These are phyloP conservation scores for Rhopalosiphum maidis DNA, from an alignment of 1,140 invertebrate genomes.

Conservation along the genomic window DNA sequence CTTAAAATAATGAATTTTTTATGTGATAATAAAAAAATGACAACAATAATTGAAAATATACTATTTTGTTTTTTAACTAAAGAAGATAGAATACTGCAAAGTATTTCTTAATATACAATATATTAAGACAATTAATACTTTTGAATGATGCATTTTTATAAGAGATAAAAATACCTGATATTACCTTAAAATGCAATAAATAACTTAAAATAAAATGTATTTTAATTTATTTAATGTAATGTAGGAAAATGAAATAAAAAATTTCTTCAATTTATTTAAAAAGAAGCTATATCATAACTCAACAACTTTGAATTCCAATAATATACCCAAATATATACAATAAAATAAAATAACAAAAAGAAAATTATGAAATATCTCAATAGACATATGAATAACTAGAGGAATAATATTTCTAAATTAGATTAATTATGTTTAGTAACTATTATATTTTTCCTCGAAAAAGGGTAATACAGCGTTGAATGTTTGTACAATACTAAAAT, in stretches of 20 bases:
- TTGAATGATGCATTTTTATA: not conserved
- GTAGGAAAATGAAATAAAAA: not conserved
- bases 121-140: not conserved
- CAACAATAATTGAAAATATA: not conserved
- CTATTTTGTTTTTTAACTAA: not conserved
- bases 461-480: not conserved
- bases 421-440: not conserved
- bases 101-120: not conserved
- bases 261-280: not conserved
- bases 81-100: not conserved
- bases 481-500: not conserved
- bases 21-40: not conserved
- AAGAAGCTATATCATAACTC: not conserved
- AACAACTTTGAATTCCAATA: not conserved
- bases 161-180: not conserved
- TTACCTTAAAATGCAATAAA: not conserved
- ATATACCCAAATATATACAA: not conserved
- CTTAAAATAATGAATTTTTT: not conserved
- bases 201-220: not conserved
- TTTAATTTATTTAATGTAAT: not conserved
- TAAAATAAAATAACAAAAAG: not conserved
- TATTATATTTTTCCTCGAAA: no score
- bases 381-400: not conserved
- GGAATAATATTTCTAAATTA: not conserved
- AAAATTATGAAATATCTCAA: not conserved